These are phyloP conservation scores for Periophthalmodon schlosseri DNA, from an alignment of 2,113 vertebrate genomes.

Conservation along the genomic window DNA sequence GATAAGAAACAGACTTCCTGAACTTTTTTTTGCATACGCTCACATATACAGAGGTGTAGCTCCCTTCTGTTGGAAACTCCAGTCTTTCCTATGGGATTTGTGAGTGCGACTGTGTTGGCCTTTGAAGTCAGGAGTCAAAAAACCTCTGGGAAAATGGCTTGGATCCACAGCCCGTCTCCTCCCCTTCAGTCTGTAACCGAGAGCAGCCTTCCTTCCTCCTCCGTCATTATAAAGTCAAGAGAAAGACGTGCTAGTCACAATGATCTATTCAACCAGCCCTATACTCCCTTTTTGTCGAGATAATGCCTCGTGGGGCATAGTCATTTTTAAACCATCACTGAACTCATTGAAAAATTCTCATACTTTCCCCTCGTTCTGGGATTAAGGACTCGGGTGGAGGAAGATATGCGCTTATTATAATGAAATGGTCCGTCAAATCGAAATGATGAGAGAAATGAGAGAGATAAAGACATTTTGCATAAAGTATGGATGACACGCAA, in stretches of 20 bases:
- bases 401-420: slow-evolving; percentile 41
- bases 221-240: slow-evolving; percentile 50
- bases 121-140: slow-evolving; percentile 65
- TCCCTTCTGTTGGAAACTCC: slow-evolving; percentile 13
- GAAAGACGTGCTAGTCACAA: slow-evolving; percentile 37
- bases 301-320: slow-evolving; percentile 32
- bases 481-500: too few species aligned
- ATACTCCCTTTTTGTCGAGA: slow-evolving; percentile 43
- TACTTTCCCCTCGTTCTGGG: slow-evolving; percentile 30
- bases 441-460: slow-evolving; percentile 8
- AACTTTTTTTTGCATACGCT: neutral
- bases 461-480: neutral
- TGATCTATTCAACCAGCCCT: slow-evolving; percentile 47
- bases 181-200: slow-evolving; percentile 43
- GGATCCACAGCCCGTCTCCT: slow-evolving; percentile 30
- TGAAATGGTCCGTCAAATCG: slow-evolving; percentile 51
- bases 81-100: slow-evolving; percentile 35
- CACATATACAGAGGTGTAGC: slow-evolving; percentile 24
- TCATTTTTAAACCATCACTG: slow-evolving; percentile 45
- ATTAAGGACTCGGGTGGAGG: slow-evolving; percentile 41
- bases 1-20: neutral
- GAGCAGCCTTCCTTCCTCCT: slow-evolving; percentile 37
- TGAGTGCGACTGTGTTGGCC: slow-evolving; percentile 41
- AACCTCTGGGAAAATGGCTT: slow-evolving; percentile 59
- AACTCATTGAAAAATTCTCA: slow-evolving; percentile 20